Base-by-base conservation (phyloP, 2,797 vertebrate genomes). In the Urophycis tenuis region DNA sequence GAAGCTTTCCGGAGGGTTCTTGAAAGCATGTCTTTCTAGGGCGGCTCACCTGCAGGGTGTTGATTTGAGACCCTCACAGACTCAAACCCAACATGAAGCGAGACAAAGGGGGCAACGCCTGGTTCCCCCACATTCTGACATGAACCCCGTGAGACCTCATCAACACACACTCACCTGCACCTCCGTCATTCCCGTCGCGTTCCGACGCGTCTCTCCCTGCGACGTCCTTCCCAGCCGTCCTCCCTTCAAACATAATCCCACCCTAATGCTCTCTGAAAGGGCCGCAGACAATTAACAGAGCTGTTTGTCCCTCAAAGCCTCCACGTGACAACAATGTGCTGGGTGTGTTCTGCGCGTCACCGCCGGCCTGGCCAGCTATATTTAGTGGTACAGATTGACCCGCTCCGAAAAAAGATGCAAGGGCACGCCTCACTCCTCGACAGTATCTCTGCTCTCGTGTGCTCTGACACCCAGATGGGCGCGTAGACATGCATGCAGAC, bases 391-490 rank as follows among this genome's bases (percentile, higher is more conserved):
- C 53, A 25, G 22, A 64, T 64, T 64, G n/a, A 64, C 22, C 53
- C n/a, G 22, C 25, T 64, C 53, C 7, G 25, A 22, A 64, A 64
- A 25, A 64, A 64, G 22, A 22, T 64, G 53, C 15, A 7, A 49
- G 41, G 41, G 41, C 45, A 49, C 45, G 22, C 19, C 53, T 60
- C 53, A 25, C 53, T 64, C 53, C 53, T 64, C 53, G 10, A 10
- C 53, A 10, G 15, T 7, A 70, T 70, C 29, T 70, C 29, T 70
- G 67, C n/a, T 64, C 53, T 32, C 12, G 6, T 5, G 17, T 76
- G 36, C 30, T 8, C 31, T 29, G 22, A 74, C 53, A 72, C 74
- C 74, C 70, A 82, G 14, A n/a, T 78, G 77, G 35, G 35, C 73
- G 5, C 25, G 31, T 6, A 69, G 1, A 69, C 67, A 31, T 6